Evolutionary conservation across 2,888 invertebrate genomes (phyloP), one percentile per base, ranked within the genome.

Genomic region (Phengaris alcon): DNA sequence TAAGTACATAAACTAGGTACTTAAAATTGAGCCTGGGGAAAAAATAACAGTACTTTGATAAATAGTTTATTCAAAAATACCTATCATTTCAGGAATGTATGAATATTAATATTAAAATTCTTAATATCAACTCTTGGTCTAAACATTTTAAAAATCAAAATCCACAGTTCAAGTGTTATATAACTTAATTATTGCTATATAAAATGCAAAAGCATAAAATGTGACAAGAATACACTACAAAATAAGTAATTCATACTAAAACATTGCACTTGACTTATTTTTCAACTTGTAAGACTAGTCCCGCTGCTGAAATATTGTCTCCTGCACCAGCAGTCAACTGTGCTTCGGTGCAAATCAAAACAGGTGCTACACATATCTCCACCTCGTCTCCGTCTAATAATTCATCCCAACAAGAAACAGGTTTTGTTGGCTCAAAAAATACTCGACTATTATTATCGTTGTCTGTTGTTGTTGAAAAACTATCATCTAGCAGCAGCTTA

Each of bases 231-330:
- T 74, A 64, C 48, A 55, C 76, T 76, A 75, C 72, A 75, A 57
- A 55, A 70, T 72, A 10, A 15, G 57, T 44, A 54, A 57, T 68
- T 59, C 64, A 64, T 64, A 64, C 35, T 64, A 22, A 10, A 59
- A 35, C 59, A 64, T 35, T 12, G 2, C 6, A 35, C 13, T 64
- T 64, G 22, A 64, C 79, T 88, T 80, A 91, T 83, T 89, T 90
- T 77, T 93, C 94, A 77, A 96, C 94, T 86, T 96, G 96, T 75
- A 95, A 89, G n/a, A 95, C 96, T 15, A 97, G 89, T n/a, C 97
- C 97, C 2, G 97, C 97, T n/a, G 97, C 97, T 0, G 97, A 97
- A 79, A 97, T 97, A 84, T 97, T 97, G 85, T 97, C 97, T 0
- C 97, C 97, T 10, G 97, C 97, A 0, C 97, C 97, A 0, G 97